These are phyloP conservation scores for Maniola jurtina DNA, from an alignment of 1,140 invertebrate genomes.

Conservation along the genomic window DNA sequence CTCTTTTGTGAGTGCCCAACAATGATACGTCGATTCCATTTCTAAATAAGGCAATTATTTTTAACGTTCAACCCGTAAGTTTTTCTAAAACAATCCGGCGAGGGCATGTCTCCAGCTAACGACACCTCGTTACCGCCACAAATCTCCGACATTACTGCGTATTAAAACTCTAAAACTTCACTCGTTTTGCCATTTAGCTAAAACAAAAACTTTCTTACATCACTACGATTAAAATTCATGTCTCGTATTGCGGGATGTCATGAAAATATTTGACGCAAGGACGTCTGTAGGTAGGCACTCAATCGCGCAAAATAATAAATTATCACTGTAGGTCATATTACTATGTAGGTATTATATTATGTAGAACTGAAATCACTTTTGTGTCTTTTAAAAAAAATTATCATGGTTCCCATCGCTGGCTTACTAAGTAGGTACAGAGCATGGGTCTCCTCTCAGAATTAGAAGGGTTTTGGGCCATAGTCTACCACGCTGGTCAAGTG, in stretches of 20 bases:
- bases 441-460: no score
- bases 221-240: conserved; percentile 71
- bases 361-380: no score
- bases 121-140: conserved; percentile 69
- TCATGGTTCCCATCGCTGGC: no score
- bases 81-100: conserved; percentile 52
- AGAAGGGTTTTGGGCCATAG: no score
- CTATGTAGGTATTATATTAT: no score
- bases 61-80: conserved; percentile 40
- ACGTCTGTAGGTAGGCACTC: conserved; percentile 30
- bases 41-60: conserved; percentile 52
- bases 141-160: conserved; percentile 71
- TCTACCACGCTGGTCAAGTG: no score
- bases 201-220: conserved; percentile 75
- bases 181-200: conserved; percentile 61
- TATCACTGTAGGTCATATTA: no score
- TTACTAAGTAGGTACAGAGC: no score
- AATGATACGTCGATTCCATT: conserved; percentile 23
- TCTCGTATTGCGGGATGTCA: conserved; percentile 46
- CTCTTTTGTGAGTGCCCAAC: conserved; percentile 15
- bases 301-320: conserved; percentile 11
- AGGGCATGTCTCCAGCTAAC: conserved; percentile 60
- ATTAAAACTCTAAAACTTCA: conserved; percentile 76
- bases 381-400: no score
- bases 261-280: conserved; percentile 49